Percentiles rank a stretch among this genome's conserved stretches.
phyloP scores from a whole-genome alignment of 2,797 vertebrate genomes.

The Oophaga sylvatica region DNA sequence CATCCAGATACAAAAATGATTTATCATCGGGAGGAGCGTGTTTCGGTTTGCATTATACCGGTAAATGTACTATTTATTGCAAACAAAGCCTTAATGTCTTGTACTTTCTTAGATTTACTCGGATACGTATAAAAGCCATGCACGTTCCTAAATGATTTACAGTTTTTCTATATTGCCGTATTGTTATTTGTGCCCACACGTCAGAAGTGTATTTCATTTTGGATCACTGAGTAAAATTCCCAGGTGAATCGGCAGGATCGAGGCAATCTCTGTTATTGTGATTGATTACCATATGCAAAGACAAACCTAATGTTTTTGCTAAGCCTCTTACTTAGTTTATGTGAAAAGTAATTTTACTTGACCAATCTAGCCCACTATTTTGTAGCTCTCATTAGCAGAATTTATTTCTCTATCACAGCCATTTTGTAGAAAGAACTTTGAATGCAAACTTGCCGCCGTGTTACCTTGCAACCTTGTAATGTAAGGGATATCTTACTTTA shows the following conservation, averaged over 20 bases:
- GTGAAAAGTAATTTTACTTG: conserved; percentile 56
- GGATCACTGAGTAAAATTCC: conserved; percentile 57
- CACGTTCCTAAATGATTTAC: conserved; percentile 55
- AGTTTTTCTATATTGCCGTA: conserved; percentile 42
- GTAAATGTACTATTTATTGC: conserved; percentile 54
- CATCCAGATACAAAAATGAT: conserved; percentile 47
- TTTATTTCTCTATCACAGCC: conserved; percentile 52
- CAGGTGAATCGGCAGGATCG: conserved; percentile 56
- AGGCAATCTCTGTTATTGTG: conserved; percentile 54
- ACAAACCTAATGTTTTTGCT: conserved; percentile 57
- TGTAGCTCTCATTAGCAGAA: conserved; percentile 53
- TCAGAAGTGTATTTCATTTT: conserved; percentile 58
- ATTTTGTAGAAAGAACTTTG: conserved; percentile 46
- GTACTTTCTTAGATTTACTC: conserved; percentile 51
- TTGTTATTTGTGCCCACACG: conserved; percentile 58
- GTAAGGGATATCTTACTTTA: conserved; percentile 34
- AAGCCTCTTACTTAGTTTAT: conserved; percentile 55
- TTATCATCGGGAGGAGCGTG: conserved; percentile 14
- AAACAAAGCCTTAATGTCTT: conserved; percentile 53
- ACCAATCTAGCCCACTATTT: conserved; percentile 53
- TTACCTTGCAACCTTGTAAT: conserved; percentile 27
- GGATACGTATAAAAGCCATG: conserved; percentile 53
- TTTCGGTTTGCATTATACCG: conserved; percentile 36
- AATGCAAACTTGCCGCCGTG: conserved; percentile 6
- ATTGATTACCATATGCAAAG: conserved; percentile 56